Evolutionary conservation across 2,113 vertebrate genomes (phyloP), one percentile per base, ranked within the genome.

Genomic region (Mungos mungo): DNA sequence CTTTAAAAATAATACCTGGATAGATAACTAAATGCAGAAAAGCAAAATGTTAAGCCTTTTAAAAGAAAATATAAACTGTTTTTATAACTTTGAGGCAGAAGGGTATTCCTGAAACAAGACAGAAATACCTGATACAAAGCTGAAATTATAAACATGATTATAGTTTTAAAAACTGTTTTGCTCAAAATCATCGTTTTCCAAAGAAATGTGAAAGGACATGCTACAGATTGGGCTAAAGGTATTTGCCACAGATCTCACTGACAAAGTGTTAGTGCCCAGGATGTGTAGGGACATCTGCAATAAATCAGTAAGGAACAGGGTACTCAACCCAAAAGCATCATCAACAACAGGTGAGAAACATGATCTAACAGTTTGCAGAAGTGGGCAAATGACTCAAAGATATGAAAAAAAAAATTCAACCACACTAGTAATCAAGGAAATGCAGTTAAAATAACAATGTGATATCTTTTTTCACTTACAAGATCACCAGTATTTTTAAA

Each of bases 11-110:
- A 60, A 60, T 23, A 60, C 19, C 57, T 60, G 57, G 57, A 10
- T 77, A 15, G 19, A 41, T 71, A 91, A 63, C 27, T 96, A 82
- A 95, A 76, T 92, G 35, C 57, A 88, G 23, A 88, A 76, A 92
- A 72, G 33, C 45, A 74, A 87, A 81, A 54, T 76, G 27, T 57
- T 45, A 45, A 71, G 45, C 47, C 35, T 38, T 93, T 68, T 65
- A 45, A 29, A 87, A 92, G 74, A 87, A 63, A 80, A 21, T 47
- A 60, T 69, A 41, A 52, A 81, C 52, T 52, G 3, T 71, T 71
- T 25, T 71, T 38, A 80, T 80, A 82, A 52, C 23, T 12, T 68
- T 72, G 76, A 31, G 8, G 27, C 21, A 87, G 63, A 57, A 85
- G 71, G 65, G 50, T 41, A 65, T n/a, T 81, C 35, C 74, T 87